Evolutionary conservation across 2,888 invertebrate species (phyloP).

Genomic region (Bellardia bayeri): DNA sequence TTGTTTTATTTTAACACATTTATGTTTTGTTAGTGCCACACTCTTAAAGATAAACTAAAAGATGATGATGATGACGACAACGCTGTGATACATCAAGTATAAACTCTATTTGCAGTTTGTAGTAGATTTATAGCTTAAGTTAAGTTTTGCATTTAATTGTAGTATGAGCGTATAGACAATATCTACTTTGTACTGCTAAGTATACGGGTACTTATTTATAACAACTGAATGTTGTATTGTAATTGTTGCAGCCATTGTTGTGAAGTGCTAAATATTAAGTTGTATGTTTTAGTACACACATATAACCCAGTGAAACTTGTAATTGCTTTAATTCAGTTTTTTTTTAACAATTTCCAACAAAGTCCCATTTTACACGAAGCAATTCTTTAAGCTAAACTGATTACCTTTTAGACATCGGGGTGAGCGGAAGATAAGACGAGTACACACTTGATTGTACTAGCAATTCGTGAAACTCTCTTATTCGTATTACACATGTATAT

Average conservation of each 20-base stretch:
- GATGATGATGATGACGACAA: conserved; percentile 14
- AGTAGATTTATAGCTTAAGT: conserved; percentile 53
- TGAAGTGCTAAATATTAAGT: conserved; percentile 39
- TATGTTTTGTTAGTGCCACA: conserved; percentile 38
- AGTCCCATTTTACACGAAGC: no score
- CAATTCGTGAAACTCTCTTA: no score
- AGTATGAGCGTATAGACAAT: conserved; percentile 21
- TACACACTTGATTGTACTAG: no score
- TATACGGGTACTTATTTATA: background rate
- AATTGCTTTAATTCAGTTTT: no score
- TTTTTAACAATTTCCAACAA: no score
- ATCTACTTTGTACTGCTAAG: background rate
- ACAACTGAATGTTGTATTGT: conserved; percentile 20
- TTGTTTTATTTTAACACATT: conserved; percentile 58
- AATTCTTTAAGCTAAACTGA: no score
- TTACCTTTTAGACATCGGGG: no score
- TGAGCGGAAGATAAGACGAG: no score
- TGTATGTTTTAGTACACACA: background rate
- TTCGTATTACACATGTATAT: no score
- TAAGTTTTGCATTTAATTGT: conserved; percentile 45
- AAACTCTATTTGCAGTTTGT: conserved; percentile 30
- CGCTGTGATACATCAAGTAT: conserved; percentile 17
- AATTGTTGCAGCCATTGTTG: conserved; percentile 22
- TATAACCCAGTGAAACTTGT: background rate
- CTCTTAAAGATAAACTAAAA: conserved; percentile 33